Conservation (phyloP, 2,888 invertebrate genomes). For the Leptinotarsa juncta region DNA sequence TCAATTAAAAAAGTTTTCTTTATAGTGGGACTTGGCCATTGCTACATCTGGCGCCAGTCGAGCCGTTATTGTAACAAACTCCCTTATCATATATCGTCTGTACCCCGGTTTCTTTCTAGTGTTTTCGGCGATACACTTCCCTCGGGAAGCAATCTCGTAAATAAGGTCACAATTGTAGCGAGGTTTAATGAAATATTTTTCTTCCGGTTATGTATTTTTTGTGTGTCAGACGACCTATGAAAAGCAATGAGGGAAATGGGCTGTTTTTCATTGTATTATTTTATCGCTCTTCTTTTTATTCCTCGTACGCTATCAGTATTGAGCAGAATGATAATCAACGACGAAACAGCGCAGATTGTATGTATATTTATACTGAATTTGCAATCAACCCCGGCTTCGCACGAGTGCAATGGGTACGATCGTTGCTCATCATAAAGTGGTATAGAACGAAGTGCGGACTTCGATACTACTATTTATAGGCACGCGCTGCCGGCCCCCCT, state of each 20-base stretch:
- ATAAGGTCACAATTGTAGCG: conserved; percentile 20
- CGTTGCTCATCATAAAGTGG: too few species aligned
- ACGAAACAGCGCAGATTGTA: background rate
- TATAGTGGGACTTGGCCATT: conserved; percentile 40
- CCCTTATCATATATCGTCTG: conserved; percentile 41
- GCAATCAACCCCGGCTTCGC: too few species aligned
- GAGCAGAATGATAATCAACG: background rate
- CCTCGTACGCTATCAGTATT: too few species aligned
- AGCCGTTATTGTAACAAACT: conserved; percentile 42
- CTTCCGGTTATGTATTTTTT: background rate
- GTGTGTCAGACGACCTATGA: background rate
- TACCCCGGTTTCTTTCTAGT: conserved; percentile 13
- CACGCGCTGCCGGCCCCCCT: too few species aligned
- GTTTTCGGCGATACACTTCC: conserved; percentile 12
- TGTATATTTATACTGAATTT: too few species aligned
- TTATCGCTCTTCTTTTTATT: background rate
- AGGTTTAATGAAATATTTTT: conserved; percentile 16
- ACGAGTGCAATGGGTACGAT: too few species aligned
- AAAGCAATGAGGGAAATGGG: background rate
- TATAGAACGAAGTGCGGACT: too few species aligned
- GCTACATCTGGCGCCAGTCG: conserved; percentile 46
- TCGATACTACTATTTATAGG: too few species aligned
- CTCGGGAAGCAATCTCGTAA: conserved; percentile 15
- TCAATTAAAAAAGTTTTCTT: conserved; percentile 48
- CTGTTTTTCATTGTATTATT: background rate